Evolutionary conservation across 1,140 invertebrate genomes (phyloP).

Genomic region (Drosophila quadrilineata): DNA sequence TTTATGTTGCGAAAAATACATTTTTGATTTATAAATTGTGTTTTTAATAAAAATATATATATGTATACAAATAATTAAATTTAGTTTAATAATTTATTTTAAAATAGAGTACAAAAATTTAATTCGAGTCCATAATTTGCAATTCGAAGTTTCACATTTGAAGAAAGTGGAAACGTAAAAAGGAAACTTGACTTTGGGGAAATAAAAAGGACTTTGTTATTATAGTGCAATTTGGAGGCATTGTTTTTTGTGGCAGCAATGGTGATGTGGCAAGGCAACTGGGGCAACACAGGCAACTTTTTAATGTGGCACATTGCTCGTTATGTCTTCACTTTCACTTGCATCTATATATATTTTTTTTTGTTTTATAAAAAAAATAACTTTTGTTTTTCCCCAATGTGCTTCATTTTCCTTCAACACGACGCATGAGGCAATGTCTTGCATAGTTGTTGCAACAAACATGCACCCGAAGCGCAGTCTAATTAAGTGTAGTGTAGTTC

Average conservation of each 20-base stretch:
- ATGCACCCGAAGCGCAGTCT: conserved; percentile 59
- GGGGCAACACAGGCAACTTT: conserved; percentile 24
- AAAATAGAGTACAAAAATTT: not conserved
- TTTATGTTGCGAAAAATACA: too few species aligned
- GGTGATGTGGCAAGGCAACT: not conserved
- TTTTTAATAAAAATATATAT: too few species aligned
- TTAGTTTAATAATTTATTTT: not conserved
- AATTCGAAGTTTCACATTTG: not conserved
- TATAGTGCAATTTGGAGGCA: conserved; percentile 39
- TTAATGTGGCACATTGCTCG: conserved; percentile 29
- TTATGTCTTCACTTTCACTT: conserved; percentile 45
- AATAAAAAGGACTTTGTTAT: conserved; percentile 38
- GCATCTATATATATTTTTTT: not conserved
- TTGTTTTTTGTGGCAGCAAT: not conserved
- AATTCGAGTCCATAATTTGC: not conserved
- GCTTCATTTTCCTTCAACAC: conserved; percentile 20
- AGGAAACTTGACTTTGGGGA: conserved; percentile 31
- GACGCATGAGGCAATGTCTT: conserved; percentile 9
- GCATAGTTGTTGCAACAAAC: conserved; percentile 31
- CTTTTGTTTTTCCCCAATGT: conserved; percentile 44
- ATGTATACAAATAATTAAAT: too few species aligned
- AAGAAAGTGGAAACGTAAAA: too few species aligned
- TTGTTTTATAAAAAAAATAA: not conserved
- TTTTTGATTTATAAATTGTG: too few species aligned
- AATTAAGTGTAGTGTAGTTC: conserved; percentile 55